Evolutionary conservation across 2,888 invertebrate species (phyloP), one percentile per base, ranked within the genome.

Genomic region (Syrphus vitripennis): DNA sequence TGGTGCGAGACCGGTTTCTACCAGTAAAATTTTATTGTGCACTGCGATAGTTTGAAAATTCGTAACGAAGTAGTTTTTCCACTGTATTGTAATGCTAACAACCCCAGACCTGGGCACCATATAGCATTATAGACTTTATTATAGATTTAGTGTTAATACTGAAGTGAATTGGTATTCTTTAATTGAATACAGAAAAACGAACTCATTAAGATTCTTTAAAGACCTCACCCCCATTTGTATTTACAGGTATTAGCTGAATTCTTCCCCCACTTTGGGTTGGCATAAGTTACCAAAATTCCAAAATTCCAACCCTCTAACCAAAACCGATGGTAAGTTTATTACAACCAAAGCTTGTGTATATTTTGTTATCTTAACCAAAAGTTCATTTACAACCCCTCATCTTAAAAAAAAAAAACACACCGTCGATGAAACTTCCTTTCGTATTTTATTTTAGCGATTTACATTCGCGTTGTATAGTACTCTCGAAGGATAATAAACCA

Each of bases 391-490:
- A 76, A 70, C 75, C 69, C 42, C 53, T 19, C 24, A 53, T 19
- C 50, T 26, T 7, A 10, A 1, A 55, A 57, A 57, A n/a, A 31
- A 29, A 34, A 19, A 12, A 19, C 34, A 59, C 67, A 61, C 6
- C 48, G 75, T 81, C 81, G 72, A 40, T 69, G 80, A 61, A 26
- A 74, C 77, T 78, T 86, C 86, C 86, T 86, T 45, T 77, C 16
- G 82, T 55, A 78, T 86, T 86, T 86, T 86, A 82, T 82, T 86
- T 82, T 74, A 77, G 72, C 82, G 77, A 86, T 86, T 86, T 86
- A 69, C 72, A 65, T 71, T 72, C 29, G 14, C 63, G 19, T 16
- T 75, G 29, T 34, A 57, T 19, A 9, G 9, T 34, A 31, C 55
- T 37, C 21, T 19, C 40, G 61, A 72, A 86, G 86, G 86, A 86